Conservation (phyloP, 2,113 vertebrate genomes). For the Lutjanus erythropterus region DNA sequence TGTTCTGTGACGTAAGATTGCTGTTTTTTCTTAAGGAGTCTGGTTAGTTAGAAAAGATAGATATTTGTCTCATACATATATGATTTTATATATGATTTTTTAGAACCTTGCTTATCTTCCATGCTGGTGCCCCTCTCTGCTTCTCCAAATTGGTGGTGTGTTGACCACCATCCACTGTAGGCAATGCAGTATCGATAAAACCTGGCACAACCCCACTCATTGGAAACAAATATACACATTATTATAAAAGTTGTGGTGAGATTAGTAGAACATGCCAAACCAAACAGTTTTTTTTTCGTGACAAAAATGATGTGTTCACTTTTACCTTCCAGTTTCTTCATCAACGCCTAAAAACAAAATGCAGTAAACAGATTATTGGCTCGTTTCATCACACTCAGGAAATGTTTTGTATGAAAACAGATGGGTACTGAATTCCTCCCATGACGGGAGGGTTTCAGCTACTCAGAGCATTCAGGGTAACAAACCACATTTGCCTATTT, state of each 20-base stretch:
- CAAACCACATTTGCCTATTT: background rate
- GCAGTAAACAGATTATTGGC: background rate
- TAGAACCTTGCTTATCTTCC: too few relatives aligned
- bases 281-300: background rate
- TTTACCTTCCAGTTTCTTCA: background rate
- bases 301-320: too few relatives aligned
- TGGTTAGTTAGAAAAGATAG: too few relatives aligned
- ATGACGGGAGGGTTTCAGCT: background rate
- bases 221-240: background rate
- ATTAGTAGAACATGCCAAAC: background rate
- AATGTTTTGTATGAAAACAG: background rate
- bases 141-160: too few relatives aligned
- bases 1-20: too few relatives aligned
- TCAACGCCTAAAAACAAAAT: background rate
- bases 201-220: too few relatives aligned
- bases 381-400: background rate
- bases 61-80: too few relatives aligned
- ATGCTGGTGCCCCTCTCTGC: too few relatives aligned
- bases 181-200: too few relatives aligned
- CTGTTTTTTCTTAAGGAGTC: too few relatives aligned
- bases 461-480: background rate
- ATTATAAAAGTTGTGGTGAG: background rate
- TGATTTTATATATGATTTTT: too few relatives aligned
- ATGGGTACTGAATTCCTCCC: background rate
- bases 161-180: too few relatives aligned